Conservation (phyloP, 2,797 vertebrate species). For the Pampus argenteus region DNA sequence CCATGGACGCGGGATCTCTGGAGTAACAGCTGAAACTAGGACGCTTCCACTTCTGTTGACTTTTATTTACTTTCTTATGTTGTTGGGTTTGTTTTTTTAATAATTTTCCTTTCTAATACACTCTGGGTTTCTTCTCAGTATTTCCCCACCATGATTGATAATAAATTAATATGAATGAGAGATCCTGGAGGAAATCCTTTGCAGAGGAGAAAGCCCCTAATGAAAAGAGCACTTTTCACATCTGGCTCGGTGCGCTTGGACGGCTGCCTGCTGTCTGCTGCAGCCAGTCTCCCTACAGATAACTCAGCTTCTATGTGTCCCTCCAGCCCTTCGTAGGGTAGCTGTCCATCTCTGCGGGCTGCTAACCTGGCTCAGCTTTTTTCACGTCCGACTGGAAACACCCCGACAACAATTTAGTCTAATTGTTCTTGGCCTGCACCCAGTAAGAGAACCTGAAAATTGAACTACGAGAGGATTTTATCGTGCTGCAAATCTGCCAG, state of each 20-base stretch:
- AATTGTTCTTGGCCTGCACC: conserved; percentile 57
- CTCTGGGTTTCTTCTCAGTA: conserved; percentile 30
- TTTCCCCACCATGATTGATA: conserved; percentile 52
- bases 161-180: conserved; percentile 42
- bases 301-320: conserved; percentile 26
- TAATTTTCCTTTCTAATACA: not conserved
- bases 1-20: not conserved
- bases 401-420: conserved; percentile 44
- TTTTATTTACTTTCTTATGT: not conserved
- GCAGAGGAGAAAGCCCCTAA: conserved; percentile 78
- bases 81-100: not conserved
- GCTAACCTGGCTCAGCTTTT: conserved; percentile 10
- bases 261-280: conserved; percentile 63
- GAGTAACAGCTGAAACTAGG: not conserved
- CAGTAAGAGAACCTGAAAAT: conserved; percentile 46
- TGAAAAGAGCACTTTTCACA: conserved; percentile 88
- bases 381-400: conserved; percentile 14
- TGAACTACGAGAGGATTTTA: conserved; percentile 63
- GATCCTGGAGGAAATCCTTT: conserved; percentile 60
- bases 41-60: not conserved
- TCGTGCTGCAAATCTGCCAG: conserved; percentile 54
- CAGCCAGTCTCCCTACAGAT: conserved; percentile 33
- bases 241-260: conserved; percentile 79
- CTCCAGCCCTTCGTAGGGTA: not conserved
- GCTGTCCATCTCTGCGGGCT: conserved; percentile 15